Percentiles rank a stretch among this genome's conserved stretches.
phyloP scores from a whole-genome alignment of 1,140 invertebrate species.

The Conus betulinus region DNA sequence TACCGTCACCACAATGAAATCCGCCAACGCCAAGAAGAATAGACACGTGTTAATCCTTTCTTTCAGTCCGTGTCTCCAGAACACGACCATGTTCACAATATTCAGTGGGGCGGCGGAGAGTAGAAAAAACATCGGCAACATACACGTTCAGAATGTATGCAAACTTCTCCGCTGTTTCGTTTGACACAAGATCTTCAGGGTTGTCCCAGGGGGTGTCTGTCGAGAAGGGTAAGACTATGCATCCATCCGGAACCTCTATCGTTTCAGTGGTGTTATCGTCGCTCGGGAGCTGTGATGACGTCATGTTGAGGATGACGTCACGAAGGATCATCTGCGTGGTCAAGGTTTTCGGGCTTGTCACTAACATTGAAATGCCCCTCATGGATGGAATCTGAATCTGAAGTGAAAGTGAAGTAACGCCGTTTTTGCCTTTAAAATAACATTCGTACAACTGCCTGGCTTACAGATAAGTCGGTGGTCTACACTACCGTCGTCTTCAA shows the following conservation, averaged over 20 bases:
- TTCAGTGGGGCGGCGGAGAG: not conserved
- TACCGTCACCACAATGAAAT: not conserved
- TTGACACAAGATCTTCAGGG: not conserved
- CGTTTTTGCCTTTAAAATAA: too few species aligned
- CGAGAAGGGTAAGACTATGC: not conserved
- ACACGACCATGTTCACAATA: not conserved
- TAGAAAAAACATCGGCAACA: not conserved
- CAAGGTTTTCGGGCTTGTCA: too few species aligned
- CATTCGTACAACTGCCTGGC: too few species aligned
- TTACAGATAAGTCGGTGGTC: too few species aligned
- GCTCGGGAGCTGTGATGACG: too few species aligned
- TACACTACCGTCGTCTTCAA: too few species aligned
- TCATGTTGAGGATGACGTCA: too few species aligned
- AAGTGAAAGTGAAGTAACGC: too few species aligned
- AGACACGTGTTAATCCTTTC: not conserved
- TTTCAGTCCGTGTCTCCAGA: not conserved
- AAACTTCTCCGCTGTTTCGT: not conserved
- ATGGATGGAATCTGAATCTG: too few species aligned
- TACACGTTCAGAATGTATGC: not conserved
- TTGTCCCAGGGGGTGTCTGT: not conserved
- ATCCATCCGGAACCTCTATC: not conserved
- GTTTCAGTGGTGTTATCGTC: too few species aligned
- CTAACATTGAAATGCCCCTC: too few species aligned
- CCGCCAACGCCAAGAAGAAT: not conserved
- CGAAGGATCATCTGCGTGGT: too few species aligned